Base-by-base conservation (phyloP, 2,113 vertebrate species). In the Shinisaurus crocodilurus region DNA sequence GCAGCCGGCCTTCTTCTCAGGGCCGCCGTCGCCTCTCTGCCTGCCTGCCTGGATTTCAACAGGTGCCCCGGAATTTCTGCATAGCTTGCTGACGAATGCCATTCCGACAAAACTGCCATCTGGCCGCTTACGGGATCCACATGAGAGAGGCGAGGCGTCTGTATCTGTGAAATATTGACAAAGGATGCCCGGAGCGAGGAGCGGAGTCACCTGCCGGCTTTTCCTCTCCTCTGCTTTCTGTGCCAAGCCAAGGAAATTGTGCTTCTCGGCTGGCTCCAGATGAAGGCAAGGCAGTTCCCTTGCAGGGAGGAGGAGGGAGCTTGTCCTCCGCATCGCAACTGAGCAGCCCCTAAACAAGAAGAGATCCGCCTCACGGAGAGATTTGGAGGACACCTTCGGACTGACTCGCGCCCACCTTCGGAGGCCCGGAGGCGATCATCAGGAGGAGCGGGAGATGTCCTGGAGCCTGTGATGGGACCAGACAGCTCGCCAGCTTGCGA, bases 261-360 rank as follows among this genome's bases (percentile, higher is more conserved):
- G 72, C 88, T 93, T 87, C 88, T 96, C 92, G 91, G 95, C 90
- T 93, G 90, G 94, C 90, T 91, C 90, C 8, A 48, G 89, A 92
- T 91, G 89, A n/a, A n/a, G n/a, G n/a, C n/a, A 90, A 94, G 93
- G 95, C 91, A 1, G 4, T 6, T 37, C 37, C 74, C 32, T 34
- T 34, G 32, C 10, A 8, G 12, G 69, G 29, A 72, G 69, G 8
- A 34, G 69, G 29, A 32, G 93, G 63, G 87, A 94, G 92, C 77
- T 88, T 94, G 95, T 91, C 95, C 90, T 95, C 95, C 94, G 90
- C 95, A 93, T 96, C 93, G 92, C 67, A 89, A 94, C 92, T 95
- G 94, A 95, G 94, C 93, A 85, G 94, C 89, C 82, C 89, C 83
- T 93, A 94, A 94, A 37, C 92, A 93, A 91, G 95, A 93, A 91